Evolutionary conservation across 2,888 invertebrate species (phyloP).

Genomic region (Apodemia mormo): DNA sequence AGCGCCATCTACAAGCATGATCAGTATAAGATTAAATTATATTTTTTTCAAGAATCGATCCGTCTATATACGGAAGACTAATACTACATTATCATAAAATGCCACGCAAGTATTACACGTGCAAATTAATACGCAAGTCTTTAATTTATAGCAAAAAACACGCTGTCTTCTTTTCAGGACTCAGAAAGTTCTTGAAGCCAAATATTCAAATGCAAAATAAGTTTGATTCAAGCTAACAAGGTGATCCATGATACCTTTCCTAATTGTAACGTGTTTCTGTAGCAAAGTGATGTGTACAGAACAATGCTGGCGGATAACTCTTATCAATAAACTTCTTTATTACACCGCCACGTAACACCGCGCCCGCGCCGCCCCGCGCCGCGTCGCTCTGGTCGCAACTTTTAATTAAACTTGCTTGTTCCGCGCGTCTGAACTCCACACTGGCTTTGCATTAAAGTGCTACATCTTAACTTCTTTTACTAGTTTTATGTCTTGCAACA

Average conservation of each 20-base stretch:
- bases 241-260: not conserved
- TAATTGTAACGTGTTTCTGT: not conserved
- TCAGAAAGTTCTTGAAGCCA: too few relatives aligned
- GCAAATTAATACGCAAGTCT: too few relatives aligned
- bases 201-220: not conserved
- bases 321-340: not conserved
- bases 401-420: conserved; percentile 14
- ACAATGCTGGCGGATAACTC: not conserved
- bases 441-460: conserved; percentile 5
- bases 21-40: too few relatives aligned
- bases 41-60: too few relatives aligned
- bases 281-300: not conserved
- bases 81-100: too few relatives aligned
- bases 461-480: conserved; percentile 11
- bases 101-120: too few relatives aligned
- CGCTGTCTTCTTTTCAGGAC: too few relatives aligned
- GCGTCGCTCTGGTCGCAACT: not conserved
- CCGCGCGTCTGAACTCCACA: not conserved
- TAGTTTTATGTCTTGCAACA: conserved; percentile 11
- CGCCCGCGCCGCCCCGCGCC: not conserved
- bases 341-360: not conserved
- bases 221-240: not conserved
- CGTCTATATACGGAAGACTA: too few relatives aligned
- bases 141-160: too few relatives aligned
- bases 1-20: too few relatives aligned